Base-by-base conservation (phyloP, 2,888 invertebrate genomes). In the Eupithecia tripunctaria region DNA sequence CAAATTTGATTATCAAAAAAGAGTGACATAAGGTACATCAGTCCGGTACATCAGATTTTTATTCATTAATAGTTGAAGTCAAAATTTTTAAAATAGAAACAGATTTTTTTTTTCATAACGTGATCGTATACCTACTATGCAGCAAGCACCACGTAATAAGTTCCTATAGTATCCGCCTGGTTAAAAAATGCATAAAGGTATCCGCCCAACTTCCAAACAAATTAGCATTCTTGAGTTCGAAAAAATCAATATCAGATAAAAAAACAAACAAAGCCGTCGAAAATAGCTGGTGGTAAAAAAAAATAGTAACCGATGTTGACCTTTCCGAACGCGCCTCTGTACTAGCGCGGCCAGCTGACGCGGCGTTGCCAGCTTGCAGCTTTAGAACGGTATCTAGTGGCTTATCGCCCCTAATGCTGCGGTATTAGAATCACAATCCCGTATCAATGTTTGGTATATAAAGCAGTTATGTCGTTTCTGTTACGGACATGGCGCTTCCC, bases 301-400 rank as follows among this genome's bases (percentile, higher is more conserved):
- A 92, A 91, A 89, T 90, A 87, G 88, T 91, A 91, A 90, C 91
- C 91, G 91, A 90, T 89, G 94, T 90, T 94, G 94, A 94, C 94
- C 94, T 94, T 94, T 94, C 89, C 84, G 88, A 90, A 87, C 92
- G 89, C 88, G 87, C 87, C 89, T 89, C 89, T 89, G 88, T 90
- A 89, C 93, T 93, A 91, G 91, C 89, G 85, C 89, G 88, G 90
- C 91, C 94, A 92, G 94, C 93, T 94, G 94, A 94, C 92, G 92
- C 94, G 93, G 83, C 90, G 94, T 94, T 94, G 94, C 93, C 93
- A 85, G 82, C 80, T 87, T 86, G 85, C 80, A 82, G 81, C 85
- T 84, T 85, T 85, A 84, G 85, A 86, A 85, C 82, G 84, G 81
- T 84, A 86, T 86, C 88, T 89, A 83, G 81, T 76, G 80, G 86